Conservation (phyloP, 2,797 vertebrate species). For the Betta splendens region DNA sequence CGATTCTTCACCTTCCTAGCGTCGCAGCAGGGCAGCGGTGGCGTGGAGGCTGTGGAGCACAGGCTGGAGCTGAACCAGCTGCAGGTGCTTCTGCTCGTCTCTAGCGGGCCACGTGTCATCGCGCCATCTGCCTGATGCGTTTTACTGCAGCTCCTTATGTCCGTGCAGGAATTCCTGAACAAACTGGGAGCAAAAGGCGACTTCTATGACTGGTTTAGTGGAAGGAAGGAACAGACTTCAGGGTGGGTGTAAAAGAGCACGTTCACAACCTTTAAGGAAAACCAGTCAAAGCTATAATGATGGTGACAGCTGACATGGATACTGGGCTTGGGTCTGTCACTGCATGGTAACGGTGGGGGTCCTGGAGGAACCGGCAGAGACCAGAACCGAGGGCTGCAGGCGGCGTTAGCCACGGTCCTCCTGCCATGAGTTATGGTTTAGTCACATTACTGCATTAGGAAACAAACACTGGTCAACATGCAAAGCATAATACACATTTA, state of each 20-base stretch:
- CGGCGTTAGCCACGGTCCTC: too few species aligned
- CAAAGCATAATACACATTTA: background rate
- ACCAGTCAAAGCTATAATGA: too few species aligned
- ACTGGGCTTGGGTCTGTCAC: too few species aligned
- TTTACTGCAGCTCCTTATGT: conserved; percentile 15
- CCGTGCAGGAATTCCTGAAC: conserved; percentile 81
- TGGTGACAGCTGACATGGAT: too few species aligned
- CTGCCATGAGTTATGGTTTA: background rate
- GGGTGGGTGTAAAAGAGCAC: conserved; percentile 70
- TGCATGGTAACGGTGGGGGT: too few species aligned
- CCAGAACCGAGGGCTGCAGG: background rate
- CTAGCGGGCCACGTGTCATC: background rate
- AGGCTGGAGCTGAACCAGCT: conserved; percentile 85
- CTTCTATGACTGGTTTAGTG: conserved; percentile 83
- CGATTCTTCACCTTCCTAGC: conserved; percentile 89
- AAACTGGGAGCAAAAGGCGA: conserved; percentile 84
- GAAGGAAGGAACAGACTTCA: conserved; percentile 71
- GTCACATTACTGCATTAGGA: background rate
- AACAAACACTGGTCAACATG: background rate
- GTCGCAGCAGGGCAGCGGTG: conserved; percentile 82
- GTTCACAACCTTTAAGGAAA: too few species aligned
- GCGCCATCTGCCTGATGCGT: background rate
- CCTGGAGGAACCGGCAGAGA: too few species aligned
- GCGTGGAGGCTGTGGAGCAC: conserved; percentile 76
- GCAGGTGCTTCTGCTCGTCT: conserved; percentile 79